Conservation (phyloP, 1,140 invertebrate genomes). For the Drosophila subpulchrella region DNA sequence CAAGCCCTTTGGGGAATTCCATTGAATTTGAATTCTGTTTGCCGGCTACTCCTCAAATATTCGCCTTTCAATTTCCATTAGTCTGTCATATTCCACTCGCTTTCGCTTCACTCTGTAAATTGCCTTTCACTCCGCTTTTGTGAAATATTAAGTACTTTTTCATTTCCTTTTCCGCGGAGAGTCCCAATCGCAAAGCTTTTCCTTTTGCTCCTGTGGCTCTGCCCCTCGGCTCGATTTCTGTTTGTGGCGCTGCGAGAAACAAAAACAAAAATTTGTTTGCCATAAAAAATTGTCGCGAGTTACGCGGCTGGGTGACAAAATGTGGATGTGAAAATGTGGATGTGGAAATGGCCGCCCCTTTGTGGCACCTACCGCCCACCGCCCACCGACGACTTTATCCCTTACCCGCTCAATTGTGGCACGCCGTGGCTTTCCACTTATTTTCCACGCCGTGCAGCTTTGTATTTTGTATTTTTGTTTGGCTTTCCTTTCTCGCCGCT, state of each 20-base stretch:
- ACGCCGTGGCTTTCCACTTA: slow-evolving; percentile 41
- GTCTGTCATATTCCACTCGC: slow-evolving; percentile 45
- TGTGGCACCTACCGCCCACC: background rate
- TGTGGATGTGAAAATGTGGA: slow-evolving; percentile 8
- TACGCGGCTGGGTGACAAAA: slow-evolving; percentile 64
- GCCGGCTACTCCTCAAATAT: slow-evolving; percentile 15
- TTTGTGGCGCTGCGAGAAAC: slow-evolving; percentile 39
- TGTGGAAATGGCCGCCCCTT: background rate
- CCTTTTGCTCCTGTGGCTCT: background rate
- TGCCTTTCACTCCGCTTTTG: slow-evolving; percentile 50
- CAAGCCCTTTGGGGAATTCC: slow-evolving; percentile 24
- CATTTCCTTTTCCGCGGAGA: slow-evolving; percentile 49
- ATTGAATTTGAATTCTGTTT: slow-evolving; percentile 45
- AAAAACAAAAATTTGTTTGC: slow-evolving; percentile 57
- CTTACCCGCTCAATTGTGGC: slow-evolving; percentile 41
- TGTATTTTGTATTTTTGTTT: slow-evolving; percentile 40
- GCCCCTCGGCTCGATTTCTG: slow-evolving; percentile 25
- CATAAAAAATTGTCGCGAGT: slow-evolving; percentile 52
- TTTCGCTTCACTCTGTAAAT: slow-evolving; percentile 46
- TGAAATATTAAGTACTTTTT: slow-evolving; percentile 61
- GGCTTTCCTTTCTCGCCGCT: slow-evolving; percentile 20
- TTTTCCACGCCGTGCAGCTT: slow-evolving; percentile 51
- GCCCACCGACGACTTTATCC: background rate
- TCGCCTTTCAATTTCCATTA: slow-evolving; percentile 51
- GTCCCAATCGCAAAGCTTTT: slow-evolving; percentile 8